Percentiles rank a stretch among this genome's conserved stretches.
These are phyloP conservation scores for Caenorhabditis sp. DNA, from an alignment of 2,888 invertebrate genomes.

Conservation along the genomic window DNA sequence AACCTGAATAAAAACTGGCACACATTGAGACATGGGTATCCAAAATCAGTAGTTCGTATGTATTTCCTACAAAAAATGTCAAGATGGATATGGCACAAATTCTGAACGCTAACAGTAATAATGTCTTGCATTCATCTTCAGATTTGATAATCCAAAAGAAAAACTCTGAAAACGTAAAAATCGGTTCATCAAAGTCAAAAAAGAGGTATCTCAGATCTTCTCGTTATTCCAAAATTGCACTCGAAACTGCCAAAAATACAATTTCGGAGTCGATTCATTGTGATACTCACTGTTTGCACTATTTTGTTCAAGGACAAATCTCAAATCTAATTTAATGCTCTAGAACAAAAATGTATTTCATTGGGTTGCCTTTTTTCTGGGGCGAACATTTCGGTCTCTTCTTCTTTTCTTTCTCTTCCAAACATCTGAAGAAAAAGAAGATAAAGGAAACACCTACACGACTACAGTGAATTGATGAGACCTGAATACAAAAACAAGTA, in stretches of 20 bases:
- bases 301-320: background rate
- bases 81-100: constrained; percentile 10
- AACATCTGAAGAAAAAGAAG: background rate
- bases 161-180: no score
- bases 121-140: no score
- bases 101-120: no score
- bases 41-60: background rate
- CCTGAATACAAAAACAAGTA: no score
- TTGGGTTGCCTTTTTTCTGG: background rate
- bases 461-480: background rate
- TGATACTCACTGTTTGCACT: no score
- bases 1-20: no score
- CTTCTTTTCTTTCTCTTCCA: no score
- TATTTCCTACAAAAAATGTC: constrained; percentile 7
- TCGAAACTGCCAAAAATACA: background rate
- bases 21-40: no score
- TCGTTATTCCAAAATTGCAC: background rate
- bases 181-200: background rate
- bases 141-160: no score
- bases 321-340: constrained; percentile 3
- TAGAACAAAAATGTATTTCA: background rate
- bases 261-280: background rate
- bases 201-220: no score
- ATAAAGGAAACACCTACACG: background rate
- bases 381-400: background rate